Evolutionary conservation across 92 coral and sea anemone genomes (phyloP), one percentile per base, ranked within the genome.

Genomic region (Epizoanthus rinbou): DNA sequence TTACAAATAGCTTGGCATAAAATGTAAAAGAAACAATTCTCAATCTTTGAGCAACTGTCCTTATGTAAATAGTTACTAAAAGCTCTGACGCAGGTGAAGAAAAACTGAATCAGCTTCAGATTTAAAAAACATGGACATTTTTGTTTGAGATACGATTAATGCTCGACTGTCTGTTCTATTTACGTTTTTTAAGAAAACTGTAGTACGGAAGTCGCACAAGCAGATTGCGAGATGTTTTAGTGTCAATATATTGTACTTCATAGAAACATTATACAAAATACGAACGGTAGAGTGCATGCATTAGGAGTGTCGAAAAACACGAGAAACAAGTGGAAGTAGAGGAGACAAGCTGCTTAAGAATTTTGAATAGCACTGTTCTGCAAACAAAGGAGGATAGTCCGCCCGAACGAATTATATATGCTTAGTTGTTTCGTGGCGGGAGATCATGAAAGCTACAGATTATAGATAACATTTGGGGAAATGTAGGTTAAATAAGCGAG

Each of bases 401-500:
- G 14, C 54, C 9, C 54, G 14, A 31, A 23, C 6, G 22, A n/a
- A 57, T 53, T 22, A 21, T 41, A 10, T 17, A 33, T 78, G 82
- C 57, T 63, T 43, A 62, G 58, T 41, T 50, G 43, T 33, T 35
- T 78, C 71, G 62, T 63, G 2, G 82, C 82, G 69, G 82, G 72
- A 63, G 66, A 39, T 35, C 70, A 37, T 43, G 22, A 41, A 56
- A 45, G 25, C 69, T 39, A 39, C 0, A 43, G 22, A 78, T 52
- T 39, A 78, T 41, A 78, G 57, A 78, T 63, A 47, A 47, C 54
- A 47, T 39, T 41, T 17, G 37, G 71, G 64, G 6, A 76, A 78
- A 78, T 78, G n/a, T 69, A 62, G 21, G 66, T 63, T 41, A 78
- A 78, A 78, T 78, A 70, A 78, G 82, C n/a, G n/a, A 78, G 82